Evolutionary conservation across 2,888 invertebrate genomes (phyloP), one percentile per base, ranked within the genome.

Genomic region (Lithophane leautieri): DNA sequence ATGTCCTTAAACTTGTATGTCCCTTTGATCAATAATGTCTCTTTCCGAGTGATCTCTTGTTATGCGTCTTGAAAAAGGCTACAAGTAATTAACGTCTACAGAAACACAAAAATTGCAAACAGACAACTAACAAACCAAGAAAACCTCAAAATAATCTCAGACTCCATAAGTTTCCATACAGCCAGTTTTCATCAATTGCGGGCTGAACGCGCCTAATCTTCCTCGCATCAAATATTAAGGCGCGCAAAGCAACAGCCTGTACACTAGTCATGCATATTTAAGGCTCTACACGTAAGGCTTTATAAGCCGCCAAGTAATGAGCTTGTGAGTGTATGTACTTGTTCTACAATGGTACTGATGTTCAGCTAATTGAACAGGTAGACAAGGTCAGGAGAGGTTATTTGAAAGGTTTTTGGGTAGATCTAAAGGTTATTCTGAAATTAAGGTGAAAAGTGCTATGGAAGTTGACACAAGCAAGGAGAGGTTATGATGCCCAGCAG

Each of bases 231-330:
- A 77, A 77, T 80, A 83, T 80, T 66, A 66, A 77, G 73, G 47
- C 54, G 54, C 60, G 58, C 62, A 66, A 54, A 73, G 74, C 54
- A 85, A 74, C 90, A 90, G 70, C 89, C 92, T 88, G 90, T 92
- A 81, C 4, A 69, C 87, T 86, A 87, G 86, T 86, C 91, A 90
- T 92, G 93, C 91, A 94, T 94, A 93, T 93, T 93, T 91, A 92
- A 93, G 87, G 89, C 87, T 87, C 89, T 88, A 92, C 93, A 90
- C 91, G 91, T 93, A 92, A 92, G 93, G 93, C 90, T 94, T 93
- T 84, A 85, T 93, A 93, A 93, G 92, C 91, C 87, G 79, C 76
- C 79, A 84, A 89, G 89, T 93, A 93, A 94, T 93, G 91, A 93
- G 92, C 91, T 91, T 91, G 90, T 83, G 84, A 78, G 82, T 81